phyloP scores from a whole-genome alignment of 1,140 invertebrate genomes.

The Asbolus verrucosus region DNA sequence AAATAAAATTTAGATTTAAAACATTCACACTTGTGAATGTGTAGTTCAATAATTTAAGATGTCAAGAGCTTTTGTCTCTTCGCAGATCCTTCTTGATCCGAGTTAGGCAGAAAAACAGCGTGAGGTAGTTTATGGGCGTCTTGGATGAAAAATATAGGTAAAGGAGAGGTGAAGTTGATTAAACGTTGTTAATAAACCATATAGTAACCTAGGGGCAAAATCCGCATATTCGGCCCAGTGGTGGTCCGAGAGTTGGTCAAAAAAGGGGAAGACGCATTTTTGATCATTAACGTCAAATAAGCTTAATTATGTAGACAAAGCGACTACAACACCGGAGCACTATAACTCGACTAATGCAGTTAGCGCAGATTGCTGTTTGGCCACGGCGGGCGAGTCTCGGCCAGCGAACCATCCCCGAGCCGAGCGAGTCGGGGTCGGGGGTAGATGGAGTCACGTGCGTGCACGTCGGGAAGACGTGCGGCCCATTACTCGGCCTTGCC shows the following conservation, averaged over 20 bases:
- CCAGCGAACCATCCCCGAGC: background rate
- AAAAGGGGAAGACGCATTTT: slow-evolving; percentile 21
- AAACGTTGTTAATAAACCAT: slow-evolving; percentile 8
- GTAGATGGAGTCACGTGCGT: slow-evolving; percentile 38
- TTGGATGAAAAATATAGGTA: background rate
- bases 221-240: background rate
- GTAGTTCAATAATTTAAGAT: too few species aligned
- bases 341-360: slow-evolving; percentile 34
- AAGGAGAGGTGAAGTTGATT: background rate
- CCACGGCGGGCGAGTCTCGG: too few species aligned
- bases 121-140: too few species aligned
- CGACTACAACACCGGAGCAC: slow-evolving; percentile 37
- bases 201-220: background rate
- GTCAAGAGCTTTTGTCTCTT: too few species aligned
- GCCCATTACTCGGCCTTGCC: slow-evolving; percentile 40
- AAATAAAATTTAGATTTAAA: too few species aligned
- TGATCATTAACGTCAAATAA: slow-evolving; percentile 43
- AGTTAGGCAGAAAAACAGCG: too few species aligned
- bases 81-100: too few species aligned
- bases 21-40: too few species aligned
- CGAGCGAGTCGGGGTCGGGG: background rate
- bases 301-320: slow-evolving; percentile 43
- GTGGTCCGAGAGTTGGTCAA: background rate
- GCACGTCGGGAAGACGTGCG: slow-evolving; percentile 18
- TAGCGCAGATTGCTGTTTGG: slow-evolving; percentile 44